Conservation (phyloP, 1,140 invertebrate species). For the Sinonovacula constricta region DNA sequence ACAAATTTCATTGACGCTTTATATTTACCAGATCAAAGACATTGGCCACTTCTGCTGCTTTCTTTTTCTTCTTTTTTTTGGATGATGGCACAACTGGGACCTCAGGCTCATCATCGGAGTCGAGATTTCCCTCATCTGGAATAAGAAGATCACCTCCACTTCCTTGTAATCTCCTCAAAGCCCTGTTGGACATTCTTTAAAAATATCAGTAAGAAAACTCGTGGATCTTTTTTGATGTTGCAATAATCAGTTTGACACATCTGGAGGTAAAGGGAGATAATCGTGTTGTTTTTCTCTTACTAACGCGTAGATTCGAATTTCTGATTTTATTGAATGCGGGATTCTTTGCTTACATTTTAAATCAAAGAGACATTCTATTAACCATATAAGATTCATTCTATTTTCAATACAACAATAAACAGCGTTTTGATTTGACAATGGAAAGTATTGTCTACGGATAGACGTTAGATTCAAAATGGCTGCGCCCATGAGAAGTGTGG, state of each 20-base stretch:
- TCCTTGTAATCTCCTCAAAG: conserved; percentile 31
- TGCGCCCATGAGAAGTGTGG: background rate
- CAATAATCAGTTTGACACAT: background rate
- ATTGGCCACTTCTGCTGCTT: conserved; percentile 76
- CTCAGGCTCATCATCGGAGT: conserved; percentile 30
- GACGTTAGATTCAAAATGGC: conserved; percentile 10
- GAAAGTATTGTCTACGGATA: background rate
- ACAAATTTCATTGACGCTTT: conserved; percentile 5
- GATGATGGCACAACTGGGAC: background rate
- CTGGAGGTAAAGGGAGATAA: background rate
- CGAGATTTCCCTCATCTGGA: conserved; percentile 2
- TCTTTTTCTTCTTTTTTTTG: conserved; percentile 38
- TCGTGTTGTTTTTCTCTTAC: background rate
- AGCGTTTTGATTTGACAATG: background rate
- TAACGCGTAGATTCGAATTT: background rate
- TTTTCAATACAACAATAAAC: background rate
- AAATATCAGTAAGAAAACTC: background rate
- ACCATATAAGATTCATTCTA: conserved; percentile 1
- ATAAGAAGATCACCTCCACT: conserved; percentile 27
- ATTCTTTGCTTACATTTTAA: background rate
- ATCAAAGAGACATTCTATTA: background rate
- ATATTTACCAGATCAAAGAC: conserved; percentile 83
- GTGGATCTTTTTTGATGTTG: background rate
- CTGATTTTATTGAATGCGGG: too few species aligned
- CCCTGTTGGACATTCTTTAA: conserved; percentile 39